Conservation (phyloP, 2,888 invertebrate genomes). For the Zaprionus bogoriensis region DNA sequence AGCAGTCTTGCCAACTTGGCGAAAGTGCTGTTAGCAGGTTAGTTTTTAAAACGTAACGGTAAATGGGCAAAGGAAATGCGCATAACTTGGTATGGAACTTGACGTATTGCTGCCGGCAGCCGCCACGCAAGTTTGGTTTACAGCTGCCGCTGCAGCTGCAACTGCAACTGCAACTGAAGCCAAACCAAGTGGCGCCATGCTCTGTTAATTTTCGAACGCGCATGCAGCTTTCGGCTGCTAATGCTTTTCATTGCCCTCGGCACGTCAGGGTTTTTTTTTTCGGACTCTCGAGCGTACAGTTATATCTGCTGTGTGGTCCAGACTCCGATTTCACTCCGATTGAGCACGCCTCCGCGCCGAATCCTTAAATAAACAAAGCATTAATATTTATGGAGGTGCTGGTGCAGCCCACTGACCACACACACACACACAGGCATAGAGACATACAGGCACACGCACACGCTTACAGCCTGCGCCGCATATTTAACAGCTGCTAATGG, state of each 20-base stretch:
- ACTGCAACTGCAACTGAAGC: conserved; percentile 32
- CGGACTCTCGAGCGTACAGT: conserved; percentile 54
- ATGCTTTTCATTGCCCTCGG: conserved; percentile 52
- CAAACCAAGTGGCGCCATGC: conserved; percentile 48
- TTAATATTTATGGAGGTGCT: conserved; percentile 65
- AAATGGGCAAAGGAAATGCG: conserved; percentile 71
- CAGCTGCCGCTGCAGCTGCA: conserved; percentile 26
- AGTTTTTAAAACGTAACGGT: conserved; percentile 61
- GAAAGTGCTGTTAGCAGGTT: conserved; percentile 56
- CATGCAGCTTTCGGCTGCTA: conserved; percentile 54
- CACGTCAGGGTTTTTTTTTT: conserved; percentile 58
- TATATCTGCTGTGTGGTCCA: conserved; percentile 8
- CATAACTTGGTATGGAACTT: conserved; percentile 67
- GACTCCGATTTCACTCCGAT: conserved; percentile 60
- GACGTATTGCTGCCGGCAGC: conserved; percentile 42
- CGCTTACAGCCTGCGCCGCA: conserved; percentile 18
- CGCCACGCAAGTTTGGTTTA: conserved; percentile 53
- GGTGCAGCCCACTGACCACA: conserved; percentile 13
- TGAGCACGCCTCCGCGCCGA: conserved; percentile 28
- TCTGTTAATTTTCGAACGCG: conserved; percentile 61
- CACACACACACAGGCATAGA: neutral
- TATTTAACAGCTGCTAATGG: conserved; percentile 63
- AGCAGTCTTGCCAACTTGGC: conserved; percentile 27
- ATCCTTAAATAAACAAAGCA: conserved; percentile 61
- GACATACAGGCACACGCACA: neutral